These are phyloP conservation scores for Pleuronectes platessa DNA, from an alignment of 2,113 vertebrate species.

Conservation along the genomic window DNA sequence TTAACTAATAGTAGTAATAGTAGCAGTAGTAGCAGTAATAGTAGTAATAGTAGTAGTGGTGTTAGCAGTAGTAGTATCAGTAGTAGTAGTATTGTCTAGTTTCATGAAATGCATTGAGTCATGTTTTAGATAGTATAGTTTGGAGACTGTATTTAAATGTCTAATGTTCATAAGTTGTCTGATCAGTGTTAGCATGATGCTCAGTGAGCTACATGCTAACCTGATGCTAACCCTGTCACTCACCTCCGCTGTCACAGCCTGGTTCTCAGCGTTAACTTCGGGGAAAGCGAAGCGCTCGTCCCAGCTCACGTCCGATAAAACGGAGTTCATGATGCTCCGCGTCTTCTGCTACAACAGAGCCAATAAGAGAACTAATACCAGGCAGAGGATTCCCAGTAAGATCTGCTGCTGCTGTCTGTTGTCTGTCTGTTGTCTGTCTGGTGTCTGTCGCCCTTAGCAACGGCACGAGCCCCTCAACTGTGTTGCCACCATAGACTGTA, in stretches of 20 bases:
- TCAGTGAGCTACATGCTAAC: background rate
- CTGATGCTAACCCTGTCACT: conserved; percentile 42
- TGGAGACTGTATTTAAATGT: no score
- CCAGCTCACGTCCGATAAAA: conserved; percentile 86
- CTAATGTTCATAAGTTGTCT: background rate
- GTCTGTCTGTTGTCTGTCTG: no score
- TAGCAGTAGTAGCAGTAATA: no score
- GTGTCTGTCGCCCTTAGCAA: conserved; percentile 53
- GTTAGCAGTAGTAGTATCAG: no score
- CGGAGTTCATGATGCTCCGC: background rate
- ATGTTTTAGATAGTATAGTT: no score
- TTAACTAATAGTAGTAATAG: no score
- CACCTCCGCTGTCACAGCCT: conserved; percentile 85
- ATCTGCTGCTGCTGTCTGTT: background rate
- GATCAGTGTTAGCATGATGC: background rate
- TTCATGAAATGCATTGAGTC: background rate
- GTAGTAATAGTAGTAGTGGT: no score
- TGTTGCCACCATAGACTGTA: background rate
- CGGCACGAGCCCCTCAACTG: background rate
- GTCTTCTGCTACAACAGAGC: conserved; percentile 44
- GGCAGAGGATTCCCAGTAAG: no score
- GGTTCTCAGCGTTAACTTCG: conserved; percentile 86
- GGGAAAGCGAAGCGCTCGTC: conserved; percentile 86
- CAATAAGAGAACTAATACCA: no score
- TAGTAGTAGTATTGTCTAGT: background rate